Evolutionary conservation across 2,888 invertebrate species (phyloP).

Genomic region (Amiota minor): DNA sequence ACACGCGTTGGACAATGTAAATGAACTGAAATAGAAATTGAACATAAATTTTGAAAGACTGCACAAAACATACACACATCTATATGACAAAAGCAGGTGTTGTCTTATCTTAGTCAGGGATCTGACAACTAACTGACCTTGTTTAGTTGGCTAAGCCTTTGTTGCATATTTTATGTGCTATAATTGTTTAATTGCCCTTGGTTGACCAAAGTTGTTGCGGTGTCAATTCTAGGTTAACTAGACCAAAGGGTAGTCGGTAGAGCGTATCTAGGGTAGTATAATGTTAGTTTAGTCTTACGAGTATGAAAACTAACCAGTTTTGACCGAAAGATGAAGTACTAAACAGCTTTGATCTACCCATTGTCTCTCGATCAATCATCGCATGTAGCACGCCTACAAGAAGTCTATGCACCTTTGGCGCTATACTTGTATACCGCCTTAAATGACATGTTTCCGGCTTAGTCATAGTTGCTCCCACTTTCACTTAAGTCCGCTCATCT

Average conservation of each 20-base stretch:
- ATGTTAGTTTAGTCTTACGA: not conserved
- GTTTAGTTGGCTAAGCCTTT: not conserved
- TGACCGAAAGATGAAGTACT: too few relatives aligned
- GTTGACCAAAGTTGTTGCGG: slow-evolving; percentile 37
- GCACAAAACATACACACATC: slow-evolving; percentile 38
- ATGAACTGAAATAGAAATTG: slow-evolving; percentile 26
- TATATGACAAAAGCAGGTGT: slow-evolving; percentile 44
- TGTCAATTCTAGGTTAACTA: slow-evolving; percentile 43
- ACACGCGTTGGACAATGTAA: not conserved
- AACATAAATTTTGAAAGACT: slow-evolving; percentile 50
- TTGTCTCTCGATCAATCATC: not conserved
- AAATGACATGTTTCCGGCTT: slow-evolving; percentile 65
- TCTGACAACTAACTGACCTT: not conserved
- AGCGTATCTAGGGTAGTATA: not conserved
- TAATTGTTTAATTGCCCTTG: slow-evolving; percentile 62
- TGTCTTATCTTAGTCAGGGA: not conserved
- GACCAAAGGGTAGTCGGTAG: not conserved
- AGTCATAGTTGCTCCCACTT: slow-evolving; percentile 14
- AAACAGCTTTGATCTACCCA: not conserved
- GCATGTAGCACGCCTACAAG: slow-evolving; percentile 15
- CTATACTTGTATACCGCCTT: slow-evolving; percentile 43
- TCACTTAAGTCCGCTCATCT: slow-evolving; percentile 10
- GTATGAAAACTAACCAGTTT: too few relatives aligned
- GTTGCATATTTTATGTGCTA: slow-evolving; percentile 44
- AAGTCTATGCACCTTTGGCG: not conserved